Percentiles rank a stretch among this genome's conserved stretches.
These are phyloP conservation scores for Pitangus sulphuratus DNA, from an alignment of 2,797 vertebrate genomes.

Conservation along the genomic window DNA sequence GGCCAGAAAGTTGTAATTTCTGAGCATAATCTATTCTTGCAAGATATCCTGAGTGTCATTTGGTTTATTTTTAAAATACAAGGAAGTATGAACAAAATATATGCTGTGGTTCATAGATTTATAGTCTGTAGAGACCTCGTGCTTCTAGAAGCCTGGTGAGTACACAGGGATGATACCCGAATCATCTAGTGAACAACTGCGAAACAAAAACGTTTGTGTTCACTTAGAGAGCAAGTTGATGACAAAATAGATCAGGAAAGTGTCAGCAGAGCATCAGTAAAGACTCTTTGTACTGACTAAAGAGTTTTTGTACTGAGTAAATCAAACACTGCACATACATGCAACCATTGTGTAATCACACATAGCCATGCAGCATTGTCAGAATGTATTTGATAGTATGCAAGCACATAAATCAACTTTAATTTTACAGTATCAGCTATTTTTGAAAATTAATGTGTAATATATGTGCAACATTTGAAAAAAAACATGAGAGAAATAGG, in stretches of 20 bases:
- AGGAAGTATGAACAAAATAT: not conserved
- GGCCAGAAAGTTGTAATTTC: not conserved
- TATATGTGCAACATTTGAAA: not conserved
- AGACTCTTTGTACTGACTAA: not conserved
- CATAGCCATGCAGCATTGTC: not conserved
- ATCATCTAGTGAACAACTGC: not conserved
- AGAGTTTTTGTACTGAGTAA: conserved; percentile 28
- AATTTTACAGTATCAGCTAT: not conserved
- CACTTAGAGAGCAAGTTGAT: not conserved
- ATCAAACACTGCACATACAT: not conserved
- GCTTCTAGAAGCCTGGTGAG: not conserved
- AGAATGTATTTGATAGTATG: accelerated
- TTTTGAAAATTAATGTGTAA: not conserved
- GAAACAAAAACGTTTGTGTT: not conserved
- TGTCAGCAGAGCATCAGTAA: not conserved
- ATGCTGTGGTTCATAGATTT: not conserved
- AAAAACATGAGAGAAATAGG: not conserved
- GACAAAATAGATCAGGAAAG: not conserved
- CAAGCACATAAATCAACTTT: not conserved
- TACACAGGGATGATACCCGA: not conserved
- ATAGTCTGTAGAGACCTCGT: not conserved
- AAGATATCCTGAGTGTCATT: not conserved
- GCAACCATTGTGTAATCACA: not conserved
- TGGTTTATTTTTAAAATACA: not conserved
- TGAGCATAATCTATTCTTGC: not conserved